Percentiles rank a stretch among this genome's conserved stretches.
Conservation (phyloP, 2,888 invertebrate species). For the Drosophila prostipennis region DNA sequence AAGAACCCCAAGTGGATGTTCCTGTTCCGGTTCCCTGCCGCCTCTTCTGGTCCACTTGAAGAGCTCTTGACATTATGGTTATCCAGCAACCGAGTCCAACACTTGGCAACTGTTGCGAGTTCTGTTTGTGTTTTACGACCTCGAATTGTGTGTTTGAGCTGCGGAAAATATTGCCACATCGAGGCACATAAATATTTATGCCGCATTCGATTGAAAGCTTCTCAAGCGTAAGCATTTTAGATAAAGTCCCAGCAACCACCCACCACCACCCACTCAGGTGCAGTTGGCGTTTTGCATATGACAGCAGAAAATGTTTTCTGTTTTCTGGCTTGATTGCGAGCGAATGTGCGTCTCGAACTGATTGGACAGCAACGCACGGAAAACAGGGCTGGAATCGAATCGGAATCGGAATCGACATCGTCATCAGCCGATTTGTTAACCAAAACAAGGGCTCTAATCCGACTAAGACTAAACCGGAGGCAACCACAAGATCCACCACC, state of each 20-base stretch:
- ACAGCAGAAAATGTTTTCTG: slow-evolving; percentile 61
- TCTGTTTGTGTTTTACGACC: slow-evolving; percentile 32
- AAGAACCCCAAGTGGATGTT: slow-evolving; percentile 46
- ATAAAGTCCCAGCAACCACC: slow-evolving; percentile 69
- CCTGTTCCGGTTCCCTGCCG: slow-evolving; percentile 40
- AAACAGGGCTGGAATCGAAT: slow-evolving; percentile 18
- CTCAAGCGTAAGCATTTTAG: slow-evolving; percentile 83
- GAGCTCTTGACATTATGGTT: slow-evolving; percentile 83
- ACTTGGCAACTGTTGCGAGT: slow-evolving; percentile 71
- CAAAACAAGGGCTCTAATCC: slow-evolving; percentile 77
- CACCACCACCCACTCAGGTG: slow-evolving; percentile 46
- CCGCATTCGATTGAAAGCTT: slow-evolving; percentile 69
- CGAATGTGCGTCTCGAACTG: slow-evolving; percentile 60
- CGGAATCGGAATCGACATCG: slow-evolving; percentile 25
- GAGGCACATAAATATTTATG: slow-evolving; percentile 77
- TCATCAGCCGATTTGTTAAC: slow-evolving; percentile 72
- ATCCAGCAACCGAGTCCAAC: slow-evolving; percentile 52
- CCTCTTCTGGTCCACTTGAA: slow-evolving; percentile 49
- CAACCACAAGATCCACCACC: slow-evolving; percentile 66
- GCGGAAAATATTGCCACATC: slow-evolving; percentile 43
- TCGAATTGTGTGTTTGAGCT: slow-evolving; percentile 16
- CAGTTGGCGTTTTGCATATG: slow-evolving; percentile 73
- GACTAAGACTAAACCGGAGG: slow-evolving; percentile 46
- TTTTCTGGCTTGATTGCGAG: slow-evolving; percentile 64
- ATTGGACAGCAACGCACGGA: slow-evolving; percentile 58